These are phyloP conservation scores for Paratrypauchen microcephalus DNA, from an alignment of 2,797 vertebrate genomes.

Conservation along the genomic window DNA sequence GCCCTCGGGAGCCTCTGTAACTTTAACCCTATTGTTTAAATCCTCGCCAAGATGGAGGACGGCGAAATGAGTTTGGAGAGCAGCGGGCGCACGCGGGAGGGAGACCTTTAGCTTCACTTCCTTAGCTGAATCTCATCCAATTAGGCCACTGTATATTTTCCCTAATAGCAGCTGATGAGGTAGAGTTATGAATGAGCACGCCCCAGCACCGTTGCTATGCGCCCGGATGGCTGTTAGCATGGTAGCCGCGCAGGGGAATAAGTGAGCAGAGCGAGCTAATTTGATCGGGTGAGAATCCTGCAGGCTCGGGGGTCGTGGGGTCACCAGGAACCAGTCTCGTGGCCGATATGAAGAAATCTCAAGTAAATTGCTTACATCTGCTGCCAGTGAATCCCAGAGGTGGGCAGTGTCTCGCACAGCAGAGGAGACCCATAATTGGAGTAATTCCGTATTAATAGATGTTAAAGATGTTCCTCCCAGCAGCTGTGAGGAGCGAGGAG, in stretches of 20 bases:
- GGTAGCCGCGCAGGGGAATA: slow-evolving; percentile 97
- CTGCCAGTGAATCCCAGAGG: slow-evolving; percentile 90
- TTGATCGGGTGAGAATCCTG: slow-evolving; percentile 99
- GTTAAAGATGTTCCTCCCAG: slow-evolving; percentile 79
- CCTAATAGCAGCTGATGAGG: slow-evolving; percentile 99
- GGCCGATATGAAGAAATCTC: slow-evolving; percentile 99
- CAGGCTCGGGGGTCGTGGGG: slow-evolving; percentile 96
- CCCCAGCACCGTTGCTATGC: slow-evolving; percentile 95
- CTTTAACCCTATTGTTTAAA: slow-evolving; percentile 92
- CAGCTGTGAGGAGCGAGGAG: slow-evolving; percentile 82
- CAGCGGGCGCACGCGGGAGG: slow-evolving; percentile 93
- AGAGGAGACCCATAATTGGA: slow-evolving; percentile 98
- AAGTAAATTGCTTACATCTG: slow-evolving; percentile 99
- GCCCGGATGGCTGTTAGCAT: slow-evolving; percentile 96
- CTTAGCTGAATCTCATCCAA: slow-evolving; percentile 99
- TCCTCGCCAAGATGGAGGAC: slow-evolving; percentile 81
- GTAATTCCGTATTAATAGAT: slow-evolving; percentile 99
- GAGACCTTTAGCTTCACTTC: slow-evolving; percentile 98
- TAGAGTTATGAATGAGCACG: slow-evolving; percentile 96
- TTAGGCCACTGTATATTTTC: slow-evolving; percentile 99
- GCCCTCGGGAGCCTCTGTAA: slow-evolving; percentile 76
- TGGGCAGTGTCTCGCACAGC: slow-evolving; percentile 81
- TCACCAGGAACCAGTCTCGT: slow-evolving; percentile 94
- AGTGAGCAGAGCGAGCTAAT: slow-evolving; percentile 99
- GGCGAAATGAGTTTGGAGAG: slow-evolving; percentile 87